Conservation (phyloP, 2,888 invertebrate species). For the Rugalucina vietnamica region DNA sequence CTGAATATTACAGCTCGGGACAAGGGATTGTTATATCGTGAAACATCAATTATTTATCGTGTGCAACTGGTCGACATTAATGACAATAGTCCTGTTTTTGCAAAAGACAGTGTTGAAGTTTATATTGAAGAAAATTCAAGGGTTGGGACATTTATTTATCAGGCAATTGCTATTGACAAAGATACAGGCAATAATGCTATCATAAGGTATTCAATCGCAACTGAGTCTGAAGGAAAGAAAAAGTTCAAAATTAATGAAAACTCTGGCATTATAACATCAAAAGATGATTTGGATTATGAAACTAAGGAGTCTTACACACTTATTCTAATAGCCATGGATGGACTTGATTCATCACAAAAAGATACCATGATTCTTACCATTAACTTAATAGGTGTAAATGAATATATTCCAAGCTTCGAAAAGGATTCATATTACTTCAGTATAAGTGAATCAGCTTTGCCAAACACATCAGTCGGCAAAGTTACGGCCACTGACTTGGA, state of each 20-base stretch:
- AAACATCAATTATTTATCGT: constrained; percentile 91
- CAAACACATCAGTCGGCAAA: constrained; percentile 71
- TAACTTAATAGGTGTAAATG: constrained; percentile 79
- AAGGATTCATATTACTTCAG: constrained; percentile 72
- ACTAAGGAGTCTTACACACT: constrained; percentile 90
- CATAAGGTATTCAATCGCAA: constrained; percentile 92
- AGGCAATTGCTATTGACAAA: constrained; percentile 91
- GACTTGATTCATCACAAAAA: constrained; percentile 88
- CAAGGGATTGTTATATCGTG: constrained; percentile 91
- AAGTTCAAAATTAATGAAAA: constrained; percentile 91
- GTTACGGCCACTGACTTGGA: constrained; percentile 78
- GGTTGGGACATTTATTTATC: constrained; percentile 87
- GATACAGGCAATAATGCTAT: constrained; percentile 95
- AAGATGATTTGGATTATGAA: constrained; percentile 94
- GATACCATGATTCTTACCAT: constrained; percentile 70
- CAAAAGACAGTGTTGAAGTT: constrained; percentile 90
- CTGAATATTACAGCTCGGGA: constrained; percentile 95
- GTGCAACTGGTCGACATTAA: constrained; percentile 95
- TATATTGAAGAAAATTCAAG: constrained; percentile 93
- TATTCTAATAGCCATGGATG: constrained; percentile 93
- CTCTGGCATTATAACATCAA: constrained; percentile 91
- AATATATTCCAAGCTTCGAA: constrained; percentile 77
- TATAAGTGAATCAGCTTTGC: constrained; percentile 77
- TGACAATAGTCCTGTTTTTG: constrained; percentile 94
- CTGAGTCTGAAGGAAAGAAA: constrained; percentile 85